phyloP scores from a whole-genome alignment of 37 sponge, comb jelly and placozoan genomes.

The Mnemiopsis leidyi region DNA sequence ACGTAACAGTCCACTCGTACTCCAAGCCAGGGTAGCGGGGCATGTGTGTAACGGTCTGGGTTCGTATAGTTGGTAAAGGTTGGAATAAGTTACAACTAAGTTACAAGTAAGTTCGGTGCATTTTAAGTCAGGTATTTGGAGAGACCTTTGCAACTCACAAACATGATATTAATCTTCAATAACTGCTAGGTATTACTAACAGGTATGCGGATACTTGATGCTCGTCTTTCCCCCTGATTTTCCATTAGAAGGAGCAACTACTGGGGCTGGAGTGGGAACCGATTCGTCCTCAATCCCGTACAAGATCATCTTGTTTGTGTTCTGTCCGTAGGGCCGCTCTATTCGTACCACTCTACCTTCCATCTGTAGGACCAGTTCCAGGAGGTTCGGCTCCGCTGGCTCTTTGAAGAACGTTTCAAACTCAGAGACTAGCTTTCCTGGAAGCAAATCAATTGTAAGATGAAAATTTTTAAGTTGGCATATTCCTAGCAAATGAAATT shows the following conservation, averaged over 20 bases:
- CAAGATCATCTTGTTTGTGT: slow-evolving; percentile 10
- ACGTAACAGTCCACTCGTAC: slow-evolving; percentile 28
- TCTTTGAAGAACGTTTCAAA: slow-evolving; percentile 55
- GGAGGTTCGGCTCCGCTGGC: neutral
- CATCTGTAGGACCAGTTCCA: slow-evolving; percentile 45
- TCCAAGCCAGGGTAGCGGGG: slow-evolving; percentile 60
- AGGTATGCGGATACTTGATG: slow-evolving; percentile 5
- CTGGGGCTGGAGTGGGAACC: neutral
- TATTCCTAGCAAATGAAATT: too few relatives aligned
- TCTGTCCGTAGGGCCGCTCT: slow-evolving; percentile 36
- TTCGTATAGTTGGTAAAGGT: neutral
- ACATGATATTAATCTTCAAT: too few relatives aligned
- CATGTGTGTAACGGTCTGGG: slow-evolving; percentile 40
- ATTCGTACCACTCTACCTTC: slow-evolving; percentile 40
- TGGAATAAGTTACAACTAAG: neutral
- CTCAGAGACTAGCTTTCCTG: slow-evolving; percentile 3
- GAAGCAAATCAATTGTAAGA: too few relatives aligned
- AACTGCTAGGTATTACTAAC: too few relatives aligned
- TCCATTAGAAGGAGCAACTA: neutral
- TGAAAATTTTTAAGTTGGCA: too few relatives aligned
- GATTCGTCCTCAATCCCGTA: slow-evolving; percentile 16
- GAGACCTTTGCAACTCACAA: too few relatives aligned
- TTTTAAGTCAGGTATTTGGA: too few relatives aligned
- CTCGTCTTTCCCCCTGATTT: neutral
- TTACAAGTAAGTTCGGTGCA: too few relatives aligned